A percentile compares a stretch with the other conserved stretches of the same genome.
Conservation (phyloP, 1,140 invertebrate genomes). For the Drosophila dunni region DNA sequence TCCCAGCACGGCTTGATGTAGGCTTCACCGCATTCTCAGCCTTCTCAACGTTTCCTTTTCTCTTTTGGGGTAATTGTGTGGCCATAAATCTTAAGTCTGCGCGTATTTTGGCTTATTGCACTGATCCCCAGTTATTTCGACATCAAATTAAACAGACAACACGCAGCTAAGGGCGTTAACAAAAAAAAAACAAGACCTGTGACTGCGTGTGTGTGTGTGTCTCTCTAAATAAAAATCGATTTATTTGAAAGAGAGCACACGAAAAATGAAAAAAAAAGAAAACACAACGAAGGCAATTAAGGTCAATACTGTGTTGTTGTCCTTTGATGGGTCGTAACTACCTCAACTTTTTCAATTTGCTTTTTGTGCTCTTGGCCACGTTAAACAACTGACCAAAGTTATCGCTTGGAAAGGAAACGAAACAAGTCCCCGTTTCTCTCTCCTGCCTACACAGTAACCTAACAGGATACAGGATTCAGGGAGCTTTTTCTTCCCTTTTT, state of each 20-base stretch:
- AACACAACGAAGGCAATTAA: slow-evolving; percentile 54
- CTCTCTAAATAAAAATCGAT: slow-evolving; percentile 59
- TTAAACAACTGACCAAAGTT: slow-evolving; percentile 63
- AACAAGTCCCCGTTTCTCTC: slow-evolving; percentile 36
- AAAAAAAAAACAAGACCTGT: slow-evolving; percentile 3
- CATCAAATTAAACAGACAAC: slow-evolving; percentile 58
- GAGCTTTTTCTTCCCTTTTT: no score
- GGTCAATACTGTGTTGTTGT: slow-evolving; percentile 51
- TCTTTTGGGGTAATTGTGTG: slow-evolving; percentile 57
- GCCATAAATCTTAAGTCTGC: slow-evolving; percentile 64
- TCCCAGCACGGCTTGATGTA: not conserved
- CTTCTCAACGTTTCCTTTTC: slow-evolving; percentile 1
- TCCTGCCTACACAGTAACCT: slow-evolving; percentile 1
- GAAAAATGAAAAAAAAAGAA: slow-evolving; percentile 5
- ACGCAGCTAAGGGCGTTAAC: slow-evolving; percentile 15
- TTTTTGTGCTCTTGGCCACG: slow-evolving; percentile 24
- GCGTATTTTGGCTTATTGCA: slow-evolving; percentile 56
- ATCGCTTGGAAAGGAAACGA: slow-evolving; percentile 69
- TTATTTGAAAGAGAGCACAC: slow-evolving; percentile 25
- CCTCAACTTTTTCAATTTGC: slow-evolving; percentile 75
- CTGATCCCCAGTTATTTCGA: slow-evolving; percentile 34
- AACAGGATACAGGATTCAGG: not conserved
- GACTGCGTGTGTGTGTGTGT: slow-evolving; percentile 25
- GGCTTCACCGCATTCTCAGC: not conserved
- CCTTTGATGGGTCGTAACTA: slow-evolving; percentile 51